Evolutionary conservation across 2,113 vertebrate species (phyloP), one percentile per base, ranked within the genome.

Genomic region (Campylorhamphus procurvoides): DNA sequence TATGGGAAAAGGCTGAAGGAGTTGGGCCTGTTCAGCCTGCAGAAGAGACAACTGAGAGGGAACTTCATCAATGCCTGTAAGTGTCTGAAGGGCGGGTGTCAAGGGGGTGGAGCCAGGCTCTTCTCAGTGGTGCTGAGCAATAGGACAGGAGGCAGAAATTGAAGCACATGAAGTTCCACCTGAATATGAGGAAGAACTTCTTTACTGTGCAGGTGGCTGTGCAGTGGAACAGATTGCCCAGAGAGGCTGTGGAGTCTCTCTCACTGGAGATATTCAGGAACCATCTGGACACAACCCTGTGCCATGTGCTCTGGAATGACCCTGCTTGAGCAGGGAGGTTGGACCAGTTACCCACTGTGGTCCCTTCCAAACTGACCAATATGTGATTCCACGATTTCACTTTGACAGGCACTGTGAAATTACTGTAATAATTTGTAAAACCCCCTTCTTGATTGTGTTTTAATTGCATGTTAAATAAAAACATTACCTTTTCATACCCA

Each of bases 331-430:
- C n/a, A 72, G 40, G 23, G 13, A 49, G 24, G 75, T 14, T 11
- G 29, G n/a, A 63, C 18, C 40, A 47, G 58, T 35, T 7, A 31
- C 0, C 1, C 29, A 1, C 17, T 31, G 3, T 14, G 25, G 7
- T 49, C 11, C 14, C 25, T 56, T 27, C 25, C 67, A 88, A 8
- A 14, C 11, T 50, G 7, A 31, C 12, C 10, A 6, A 12, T 64
- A 14, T 29, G 28, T 29, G 52, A 53, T 31, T 58, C 2, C 25
- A 9, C 37, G 20, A 58, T 49, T 63, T 86, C 29, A 55, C 27
- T 80, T 79, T 72, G 47, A 47, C 47, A 47, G 22, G 20, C 33
- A 72, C 14, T 72, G 18, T 63, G 42, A 82, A 67, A 75, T 60
- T 39, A 29, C 7, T 49, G 12, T 28, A 62, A 44, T 12, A 3